These are phyloP conservation scores for Agapornis roseicollis DNA, from an alignment of 2,113 vertebrate species.

Conservation along the genomic window DNA sequence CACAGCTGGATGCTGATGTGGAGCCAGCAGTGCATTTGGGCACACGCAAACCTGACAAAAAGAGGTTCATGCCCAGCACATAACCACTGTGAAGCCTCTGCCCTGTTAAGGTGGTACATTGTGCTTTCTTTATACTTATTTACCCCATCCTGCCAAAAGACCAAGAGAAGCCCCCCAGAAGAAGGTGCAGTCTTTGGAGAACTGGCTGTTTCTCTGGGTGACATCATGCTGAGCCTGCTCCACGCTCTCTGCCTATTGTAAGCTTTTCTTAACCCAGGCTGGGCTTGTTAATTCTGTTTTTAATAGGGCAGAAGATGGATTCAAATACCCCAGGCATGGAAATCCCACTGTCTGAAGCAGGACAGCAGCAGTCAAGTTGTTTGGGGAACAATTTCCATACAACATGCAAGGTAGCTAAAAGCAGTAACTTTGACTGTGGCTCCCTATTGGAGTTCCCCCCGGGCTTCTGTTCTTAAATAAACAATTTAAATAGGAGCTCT, in stretches of 20 bases:
- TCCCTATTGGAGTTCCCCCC: background rate
- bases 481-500: background rate
- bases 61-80: background rate
- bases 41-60: background rate
- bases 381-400: background rate
- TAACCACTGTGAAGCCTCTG: rapidly evolving
- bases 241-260: rapidly evolving
- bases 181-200: background rate
- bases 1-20: background rate
- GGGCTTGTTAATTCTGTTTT: background rate
- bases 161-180: background rate
- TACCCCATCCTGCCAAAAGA: background rate
- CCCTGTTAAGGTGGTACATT: background rate
- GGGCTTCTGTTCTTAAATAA: background rate
- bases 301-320: background rate
- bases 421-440: background rate
- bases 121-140: background rate
- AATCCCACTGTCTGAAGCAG: background rate
- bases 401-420: background rate
- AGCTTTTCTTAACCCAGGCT: background rate
- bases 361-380: rapidly evolving
- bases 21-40: background rate
- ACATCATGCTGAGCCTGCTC: background rate
- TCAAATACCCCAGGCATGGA: background rate
- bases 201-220: background rate